Conservation (phyloP, 2,797 vertebrate genomes). For the Varecia variegata region DNA sequence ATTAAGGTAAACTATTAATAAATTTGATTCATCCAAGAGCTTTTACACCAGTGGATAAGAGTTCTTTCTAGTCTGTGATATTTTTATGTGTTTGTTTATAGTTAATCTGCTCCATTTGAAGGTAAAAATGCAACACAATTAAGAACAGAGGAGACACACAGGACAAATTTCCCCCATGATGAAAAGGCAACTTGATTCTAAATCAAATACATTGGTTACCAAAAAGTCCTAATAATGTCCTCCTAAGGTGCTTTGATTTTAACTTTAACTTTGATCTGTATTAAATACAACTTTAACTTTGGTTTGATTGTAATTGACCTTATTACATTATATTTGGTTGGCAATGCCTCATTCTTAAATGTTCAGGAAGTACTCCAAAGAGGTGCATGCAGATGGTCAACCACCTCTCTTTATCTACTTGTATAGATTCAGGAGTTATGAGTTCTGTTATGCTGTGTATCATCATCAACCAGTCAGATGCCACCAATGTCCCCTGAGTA, state of each 20-base stretch:
- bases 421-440: neutral
- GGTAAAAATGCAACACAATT: neutral
- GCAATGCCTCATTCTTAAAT: neutral
- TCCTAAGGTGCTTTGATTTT: neutral
- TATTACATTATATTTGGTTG: neutral
- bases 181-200: constrained; percentile 20
- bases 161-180: neutral
- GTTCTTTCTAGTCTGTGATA: neutral
- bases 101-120: neutral
- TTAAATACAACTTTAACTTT: neutral
- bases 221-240: neutral
- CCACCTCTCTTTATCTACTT: neutral
- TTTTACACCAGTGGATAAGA: neutral
- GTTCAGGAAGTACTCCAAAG: neutral
- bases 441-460: neutral
- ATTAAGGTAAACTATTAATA: neutral
- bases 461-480: neutral
- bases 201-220: neutral
- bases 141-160: neutral
- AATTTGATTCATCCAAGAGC: neutral
- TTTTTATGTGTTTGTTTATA: neutral
- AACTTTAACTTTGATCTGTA: neutral
- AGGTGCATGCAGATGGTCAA: neutral
- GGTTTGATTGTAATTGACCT: neutral
- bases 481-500: neutral